Evolutionary conservation across 2,888 invertebrate species (phyloP).

Genomic region (Stenodera caucasica): DNA sequence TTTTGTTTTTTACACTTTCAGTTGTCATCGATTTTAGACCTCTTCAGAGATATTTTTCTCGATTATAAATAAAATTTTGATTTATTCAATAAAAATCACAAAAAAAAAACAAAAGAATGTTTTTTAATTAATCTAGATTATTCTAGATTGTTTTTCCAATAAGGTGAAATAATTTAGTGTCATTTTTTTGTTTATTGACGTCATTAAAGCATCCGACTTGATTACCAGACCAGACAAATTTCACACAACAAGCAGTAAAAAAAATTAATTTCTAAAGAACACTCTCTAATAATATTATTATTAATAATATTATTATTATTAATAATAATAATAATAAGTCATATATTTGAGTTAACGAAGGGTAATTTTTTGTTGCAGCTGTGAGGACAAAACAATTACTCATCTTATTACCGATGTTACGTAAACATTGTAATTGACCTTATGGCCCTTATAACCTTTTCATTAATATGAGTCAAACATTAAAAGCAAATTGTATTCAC

Average conservation of each 20-base stretch:
- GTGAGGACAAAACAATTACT: constrained; percentile 47
- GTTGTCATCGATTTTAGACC: constrained; percentile 9
- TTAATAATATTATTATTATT: neutral
- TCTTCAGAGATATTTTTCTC: neutral
- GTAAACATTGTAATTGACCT: constrained; percentile 49
- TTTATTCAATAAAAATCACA: too few species aligned
- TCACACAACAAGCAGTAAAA: neutral
- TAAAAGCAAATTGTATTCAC: constrained; percentile 15
- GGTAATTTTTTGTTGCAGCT: constrained; percentile 45
- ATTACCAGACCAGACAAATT: neutral
- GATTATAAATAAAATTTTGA: neutral
- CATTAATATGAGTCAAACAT: constrained; percentile 48
- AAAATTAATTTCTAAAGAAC: neutral
- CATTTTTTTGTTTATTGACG: neutral
- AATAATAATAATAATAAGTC: neutral
- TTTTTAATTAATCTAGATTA: neutral
- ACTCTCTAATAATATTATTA: neutral
- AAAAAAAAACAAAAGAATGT: neutral
- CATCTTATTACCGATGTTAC: constrained; percentile 45
- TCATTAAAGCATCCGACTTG: neutral
- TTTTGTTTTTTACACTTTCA: neutral
- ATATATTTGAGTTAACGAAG: constrained; percentile 34
- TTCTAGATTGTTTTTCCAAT: neutral
- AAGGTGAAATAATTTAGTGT: neutral
- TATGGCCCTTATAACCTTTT: constrained; percentile 43